Evolutionary conservation across 2,113 vertebrate genomes (phyloP), one percentile per base, ranked within the genome.

Genomic region (Mastomys coucha): DNA sequence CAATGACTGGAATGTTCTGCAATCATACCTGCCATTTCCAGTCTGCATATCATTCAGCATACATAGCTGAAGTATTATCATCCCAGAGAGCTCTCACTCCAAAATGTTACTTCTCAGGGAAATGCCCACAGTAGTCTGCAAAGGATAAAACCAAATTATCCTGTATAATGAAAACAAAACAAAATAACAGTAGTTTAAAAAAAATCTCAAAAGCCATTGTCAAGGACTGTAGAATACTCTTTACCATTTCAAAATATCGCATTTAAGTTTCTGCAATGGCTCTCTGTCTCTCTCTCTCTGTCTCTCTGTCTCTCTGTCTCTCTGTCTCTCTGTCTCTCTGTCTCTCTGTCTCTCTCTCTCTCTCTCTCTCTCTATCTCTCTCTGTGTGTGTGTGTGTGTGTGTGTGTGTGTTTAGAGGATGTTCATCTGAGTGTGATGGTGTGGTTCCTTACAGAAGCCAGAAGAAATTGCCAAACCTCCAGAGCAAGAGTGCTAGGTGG

Each of bases 111-210:
- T 89, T 67, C 63, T 89, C 39, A 72, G 7, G 36, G 1, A 31
- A 85, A 73, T 0, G 82, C 1, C 24, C 12, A 19, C 22, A 94
- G 24, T 14, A 82, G 8, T 75, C 5, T 78, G 13, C 0, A 93
- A 14, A 65, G 26, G 16, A 10, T 31, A 67, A 86, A 67, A 7
- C 2, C 16, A 67, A 60, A 82, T 67, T 53, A 78, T 63, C 49
- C 72, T 91, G 13, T 95, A 73, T 85, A 84, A 92, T 20, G 63
- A 76, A 70, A 91, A 33, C 58, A 85, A 60, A 90, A 63, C 16
- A 60, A 85, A 63, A 67, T 51, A 75, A 26, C 56, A 86, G 65
- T 19, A 82, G 36, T 82, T 42, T 84, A 42, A 28, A 31, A 42
- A 84, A 58, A 58, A 19, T 9, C 16, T 33, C n/a, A 19, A 20